These are phyloP conservation scores for Neostethus bicornis DNA, from an alignment of 2,797 vertebrate genomes.

Conservation along the genomic window DNA sequence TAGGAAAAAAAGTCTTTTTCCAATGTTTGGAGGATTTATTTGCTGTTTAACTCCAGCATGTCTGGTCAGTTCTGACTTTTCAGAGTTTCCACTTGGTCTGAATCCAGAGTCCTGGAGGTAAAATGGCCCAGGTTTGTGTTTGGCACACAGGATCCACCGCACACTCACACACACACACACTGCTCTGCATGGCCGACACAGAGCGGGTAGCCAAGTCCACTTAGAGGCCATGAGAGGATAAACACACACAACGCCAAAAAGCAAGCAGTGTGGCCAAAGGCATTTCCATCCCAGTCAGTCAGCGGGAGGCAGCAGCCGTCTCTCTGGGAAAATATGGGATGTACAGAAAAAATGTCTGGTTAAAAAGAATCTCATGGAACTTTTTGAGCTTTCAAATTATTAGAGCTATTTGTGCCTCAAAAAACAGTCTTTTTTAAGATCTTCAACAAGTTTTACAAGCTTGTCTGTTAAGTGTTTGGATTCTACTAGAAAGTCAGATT, in stretches of 20 bases:
- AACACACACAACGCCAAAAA: conserved; percentile 52
- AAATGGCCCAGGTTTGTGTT: conserved; percentile 45
- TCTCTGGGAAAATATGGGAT: conserved; percentile 62
- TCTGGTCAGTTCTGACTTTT: conserved; percentile 25
- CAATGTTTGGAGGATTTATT: no score
- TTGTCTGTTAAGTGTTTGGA: no score
- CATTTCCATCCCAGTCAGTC: conserved; percentile 47
- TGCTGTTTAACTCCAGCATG: no score
- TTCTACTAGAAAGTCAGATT: no score
- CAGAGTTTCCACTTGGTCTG: conserved; percentile 49
- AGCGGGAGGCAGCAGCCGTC: conserved; percentile 54
- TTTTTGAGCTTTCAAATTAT: no score
- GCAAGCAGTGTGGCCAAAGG: conserved; percentile 56
- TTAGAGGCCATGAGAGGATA: conserved; percentile 58
- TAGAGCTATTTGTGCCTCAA: no score
- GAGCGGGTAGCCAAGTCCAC: conserved; percentile 57
- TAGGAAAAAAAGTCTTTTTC: no score
- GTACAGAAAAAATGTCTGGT: no score
- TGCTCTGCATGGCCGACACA: conserved; percentile 28
- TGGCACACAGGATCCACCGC: conserved; percentile 45
- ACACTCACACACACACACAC: conserved; percentile 13
- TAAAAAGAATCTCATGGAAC: no score
- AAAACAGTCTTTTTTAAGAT: no score
- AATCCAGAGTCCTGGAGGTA: conserved; percentile 67
- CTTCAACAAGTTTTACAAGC: no score